Conservation (phyloP, 1,140 invertebrate genomes). For the Homalodisca vitripennis region DNA sequence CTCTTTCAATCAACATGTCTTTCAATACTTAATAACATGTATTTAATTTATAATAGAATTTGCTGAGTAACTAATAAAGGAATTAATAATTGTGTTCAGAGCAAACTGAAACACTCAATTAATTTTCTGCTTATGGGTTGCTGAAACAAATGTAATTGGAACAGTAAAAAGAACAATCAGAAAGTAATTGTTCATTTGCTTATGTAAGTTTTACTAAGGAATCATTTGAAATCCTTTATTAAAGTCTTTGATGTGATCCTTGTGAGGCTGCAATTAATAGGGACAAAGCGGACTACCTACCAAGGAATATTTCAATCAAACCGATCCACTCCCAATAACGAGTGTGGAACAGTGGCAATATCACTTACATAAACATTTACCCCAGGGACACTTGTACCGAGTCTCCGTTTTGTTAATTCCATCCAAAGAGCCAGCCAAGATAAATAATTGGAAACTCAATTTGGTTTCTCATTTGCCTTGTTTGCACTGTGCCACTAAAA, state of each 20-base stretch:
- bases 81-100: too few species aligned
- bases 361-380: conserved; percentile 8
- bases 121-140: too few species aligned
- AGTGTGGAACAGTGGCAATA: not conserved
- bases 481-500: not conserved
- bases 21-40: too few species aligned
- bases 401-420: conserved; percentile 13
- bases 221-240: too few species aligned
- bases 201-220: not conserved
- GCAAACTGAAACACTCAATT: too few species aligned
- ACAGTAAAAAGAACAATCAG: too few species aligned
- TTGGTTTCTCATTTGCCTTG: conserved; percentile 8
- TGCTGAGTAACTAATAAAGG: too few species aligned
- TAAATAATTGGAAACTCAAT: conserved; percentile 12
- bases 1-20: too few species aligned
- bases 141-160: too few species aligned
- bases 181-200: too few species aligned
- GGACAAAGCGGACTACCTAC: not conserved
- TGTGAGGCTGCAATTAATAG: too few species aligned
- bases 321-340: not conserved
- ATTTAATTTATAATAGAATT: too few species aligned
- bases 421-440: conserved; percentile 12
- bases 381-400: conserved; percentile 1
- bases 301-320: conserved; percentile 1
- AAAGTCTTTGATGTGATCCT: conserved; percentile 1